Conservation (phyloP, 2,113 vertebrate genomes). For the Rhizomys pruinosus region DNA sequence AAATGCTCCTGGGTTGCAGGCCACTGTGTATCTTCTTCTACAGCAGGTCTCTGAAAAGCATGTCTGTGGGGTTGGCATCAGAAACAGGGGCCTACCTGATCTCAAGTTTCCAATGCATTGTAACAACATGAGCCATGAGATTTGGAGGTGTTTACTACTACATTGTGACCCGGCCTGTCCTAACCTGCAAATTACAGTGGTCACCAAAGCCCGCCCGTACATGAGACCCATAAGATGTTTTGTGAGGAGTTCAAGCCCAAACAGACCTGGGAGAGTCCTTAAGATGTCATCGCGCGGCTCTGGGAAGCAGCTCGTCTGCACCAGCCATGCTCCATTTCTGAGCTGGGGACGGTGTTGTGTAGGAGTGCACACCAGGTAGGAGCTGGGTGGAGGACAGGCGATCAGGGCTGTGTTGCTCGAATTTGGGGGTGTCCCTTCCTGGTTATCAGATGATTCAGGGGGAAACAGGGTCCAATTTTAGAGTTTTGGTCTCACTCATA, state of each 20-base stretch:
- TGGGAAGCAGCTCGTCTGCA: background rate
- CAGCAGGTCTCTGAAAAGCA: background rate
- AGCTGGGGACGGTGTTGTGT: background rate
- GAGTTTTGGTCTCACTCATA: too few relatives aligned
- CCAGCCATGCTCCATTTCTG: background rate
- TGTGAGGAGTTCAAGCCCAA: background rate
- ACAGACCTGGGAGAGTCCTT: background rate
- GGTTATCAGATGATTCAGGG: too few relatives aligned
- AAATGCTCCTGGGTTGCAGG: background rate
- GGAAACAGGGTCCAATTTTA: too few relatives aligned
- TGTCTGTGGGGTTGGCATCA: background rate
- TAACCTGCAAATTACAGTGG: fast-evolving
- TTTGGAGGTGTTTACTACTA: background rate
- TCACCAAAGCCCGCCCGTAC: fast-evolving
- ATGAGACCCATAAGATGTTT: background rate
- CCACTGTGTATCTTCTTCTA: too few relatives aligned
- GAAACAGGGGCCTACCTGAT: background rate
- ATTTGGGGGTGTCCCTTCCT: too few relatives aligned
- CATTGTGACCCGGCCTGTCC: background rate
- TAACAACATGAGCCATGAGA: background rate
- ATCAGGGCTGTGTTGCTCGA: too few relatives aligned
- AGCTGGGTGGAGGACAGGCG: background rate
- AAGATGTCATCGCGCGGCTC: too few relatives aligned
- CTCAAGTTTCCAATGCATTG: fast-evolving
- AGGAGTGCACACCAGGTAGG: background rate